Conservation (phyloP, 2,113 vertebrate genomes). For the Agelaius tricolor region DNA sequence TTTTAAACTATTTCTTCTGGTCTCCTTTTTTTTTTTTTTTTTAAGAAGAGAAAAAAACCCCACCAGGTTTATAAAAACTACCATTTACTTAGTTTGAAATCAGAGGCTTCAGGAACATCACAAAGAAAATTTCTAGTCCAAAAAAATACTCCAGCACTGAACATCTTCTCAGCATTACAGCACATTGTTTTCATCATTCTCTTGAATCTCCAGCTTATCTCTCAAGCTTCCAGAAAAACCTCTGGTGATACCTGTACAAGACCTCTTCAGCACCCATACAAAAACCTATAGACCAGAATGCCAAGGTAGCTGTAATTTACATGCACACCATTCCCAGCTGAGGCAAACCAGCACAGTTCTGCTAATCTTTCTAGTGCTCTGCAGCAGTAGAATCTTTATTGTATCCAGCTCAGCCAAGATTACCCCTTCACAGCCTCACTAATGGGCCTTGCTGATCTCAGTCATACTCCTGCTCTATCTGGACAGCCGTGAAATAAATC, state of each 20-base stretch:
- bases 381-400: background rate
- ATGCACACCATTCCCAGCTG: background rate
- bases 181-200: background rate
- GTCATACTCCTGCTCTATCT: background rate
- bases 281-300: background rate
- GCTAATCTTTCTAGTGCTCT: background rate
- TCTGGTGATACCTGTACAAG: background rate
- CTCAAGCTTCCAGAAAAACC: background rate
- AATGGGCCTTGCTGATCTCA: background rate
- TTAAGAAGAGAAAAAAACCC: background rate
- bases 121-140: background rate
- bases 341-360: background rate
- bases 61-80: background rate
- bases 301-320: background rate
- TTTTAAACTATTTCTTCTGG: background rate
- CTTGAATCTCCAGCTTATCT: background rate
- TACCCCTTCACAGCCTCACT: background rate
- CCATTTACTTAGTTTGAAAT: background rate
- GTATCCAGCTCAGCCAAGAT: background rate
- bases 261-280: background rate
- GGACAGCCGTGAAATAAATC: background rate
- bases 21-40: background rate
- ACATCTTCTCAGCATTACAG: background rate
- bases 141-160: background rate
- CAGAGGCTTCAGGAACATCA: background rate